phyloP scores from a whole-genome alignment of 2,888 invertebrate species.

The Stenotaenia linearis region DNA sequence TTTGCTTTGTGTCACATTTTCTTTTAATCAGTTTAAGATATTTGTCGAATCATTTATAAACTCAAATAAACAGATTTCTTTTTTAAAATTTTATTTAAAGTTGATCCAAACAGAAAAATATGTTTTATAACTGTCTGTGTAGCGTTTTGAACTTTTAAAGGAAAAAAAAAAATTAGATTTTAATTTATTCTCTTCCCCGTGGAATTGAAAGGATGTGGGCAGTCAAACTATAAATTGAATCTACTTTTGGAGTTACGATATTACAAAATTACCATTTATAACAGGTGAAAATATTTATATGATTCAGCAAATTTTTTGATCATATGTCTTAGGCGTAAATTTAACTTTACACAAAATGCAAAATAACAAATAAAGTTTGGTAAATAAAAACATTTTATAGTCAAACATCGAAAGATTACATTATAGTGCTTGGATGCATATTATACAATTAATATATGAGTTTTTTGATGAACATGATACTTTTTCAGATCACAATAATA shows the following conservation, averaged over 20 bases:
- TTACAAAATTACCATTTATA: neutral
- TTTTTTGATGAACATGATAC: neutral
- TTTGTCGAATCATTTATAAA: neutral
- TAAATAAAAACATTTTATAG: slow-evolving; percentile 7
- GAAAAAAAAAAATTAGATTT: too few species aligned
- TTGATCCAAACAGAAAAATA: too few species aligned
- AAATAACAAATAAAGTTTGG: neutral
- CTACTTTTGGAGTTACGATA: neutral
- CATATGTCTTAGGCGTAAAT: too few species aligned
- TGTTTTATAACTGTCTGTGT: too few species aligned
- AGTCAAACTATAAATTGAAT: neutral
- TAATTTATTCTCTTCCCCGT: neutral
- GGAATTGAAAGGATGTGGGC: neutral
- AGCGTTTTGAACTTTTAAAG: too few species aligned
- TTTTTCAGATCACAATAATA: slow-evolving; percentile 3
- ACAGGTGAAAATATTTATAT: neutral
- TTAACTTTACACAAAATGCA: too few species aligned
- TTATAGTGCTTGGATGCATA: neutral
- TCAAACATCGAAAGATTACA: neutral
- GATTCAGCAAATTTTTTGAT: neutral
- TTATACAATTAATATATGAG: neutral
- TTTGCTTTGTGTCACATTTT: neutral
- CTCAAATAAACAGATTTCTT: neutral
- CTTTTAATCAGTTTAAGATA: neutral
- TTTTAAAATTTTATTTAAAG: too few species aligned